Conservation (phyloP, 2,113 vertebrate species). For the Tiliqua scincoides region DNA sequence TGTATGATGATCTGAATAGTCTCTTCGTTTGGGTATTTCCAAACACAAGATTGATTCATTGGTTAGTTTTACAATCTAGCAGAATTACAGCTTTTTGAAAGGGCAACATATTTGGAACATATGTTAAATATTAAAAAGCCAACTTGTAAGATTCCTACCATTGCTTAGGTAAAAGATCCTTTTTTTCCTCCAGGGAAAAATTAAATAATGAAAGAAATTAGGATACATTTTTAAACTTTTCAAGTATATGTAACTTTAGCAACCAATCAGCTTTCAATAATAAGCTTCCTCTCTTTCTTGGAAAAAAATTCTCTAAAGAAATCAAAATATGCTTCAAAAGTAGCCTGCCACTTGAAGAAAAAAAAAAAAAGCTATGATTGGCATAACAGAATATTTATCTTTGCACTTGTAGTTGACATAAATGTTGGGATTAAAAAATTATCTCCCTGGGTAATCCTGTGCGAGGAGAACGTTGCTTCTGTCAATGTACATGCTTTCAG, state of each 20-base stretch:
- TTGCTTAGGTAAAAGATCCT: constrained; percentile 19
- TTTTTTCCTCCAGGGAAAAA: not conserved
- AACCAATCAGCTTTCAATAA: constrained; percentile 2
- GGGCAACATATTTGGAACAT: constrained; percentile 25
- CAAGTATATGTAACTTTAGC: constrained; percentile 3
- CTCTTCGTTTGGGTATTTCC: constrained; percentile 5
- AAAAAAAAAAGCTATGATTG: not conserved
- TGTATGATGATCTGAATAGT: not conserved
- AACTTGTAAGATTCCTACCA: constrained; percentile 39
- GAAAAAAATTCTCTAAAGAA: not conserved
- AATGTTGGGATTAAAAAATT: constrained; percentile 13
- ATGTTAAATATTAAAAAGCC: constrained; percentile 15
- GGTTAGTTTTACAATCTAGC: not conserved
- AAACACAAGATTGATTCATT: constrained; percentile 1
- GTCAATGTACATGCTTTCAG: constrained; percentile 36
- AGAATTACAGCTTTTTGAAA: constrained; percentile 12
- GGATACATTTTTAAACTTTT: not conserved
- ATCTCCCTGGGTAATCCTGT: constrained; percentile 33
- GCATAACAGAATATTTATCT: constrained; percentile 7
- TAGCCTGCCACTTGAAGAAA: not conserved
- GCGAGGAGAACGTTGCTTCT: constrained; percentile 46
- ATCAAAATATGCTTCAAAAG: not conserved
- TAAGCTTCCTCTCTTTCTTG: not conserved
- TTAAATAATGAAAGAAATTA: not conserved
- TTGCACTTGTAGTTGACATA: constrained; percentile 32